These are phyloP conservation scores for Drosophila arawakana DNA, from an alignment of 1,140 invertebrate genomes.

Conservation along the genomic window DNA sequence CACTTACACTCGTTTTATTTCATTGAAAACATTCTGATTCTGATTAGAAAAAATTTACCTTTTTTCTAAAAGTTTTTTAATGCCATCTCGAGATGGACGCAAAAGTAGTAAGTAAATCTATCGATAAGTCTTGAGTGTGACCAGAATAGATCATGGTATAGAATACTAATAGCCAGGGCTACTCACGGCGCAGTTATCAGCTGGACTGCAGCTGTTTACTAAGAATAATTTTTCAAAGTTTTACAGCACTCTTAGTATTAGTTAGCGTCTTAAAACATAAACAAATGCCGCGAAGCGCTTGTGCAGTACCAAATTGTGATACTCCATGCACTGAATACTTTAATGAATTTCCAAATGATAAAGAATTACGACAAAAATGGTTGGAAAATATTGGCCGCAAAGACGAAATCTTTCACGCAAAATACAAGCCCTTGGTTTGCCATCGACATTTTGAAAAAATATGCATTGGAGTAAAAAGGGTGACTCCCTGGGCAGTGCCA, in stretches of 20 bases:
- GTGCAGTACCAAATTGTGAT: neutral
- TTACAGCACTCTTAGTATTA: constrained; percentile 1
- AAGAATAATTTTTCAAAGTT: neutral
- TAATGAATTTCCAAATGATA: neutral
- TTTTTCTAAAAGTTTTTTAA: constrained; percentile 20
- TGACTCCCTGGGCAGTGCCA: constrained; percentile 4
- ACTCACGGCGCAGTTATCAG: neutral
- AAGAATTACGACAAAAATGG: constrained; percentile 3
- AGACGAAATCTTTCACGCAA: neutral
- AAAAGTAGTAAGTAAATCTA: constrained; percentile 16
- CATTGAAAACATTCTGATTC: constrained; percentile 29
- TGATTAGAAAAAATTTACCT: constrained; percentile 11
- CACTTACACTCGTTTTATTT: constrained; percentile 38
- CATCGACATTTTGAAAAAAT: constrained; percentile 4
- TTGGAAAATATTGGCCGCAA: constrained; percentile 9
- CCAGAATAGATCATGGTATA: neutral
- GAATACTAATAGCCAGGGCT: constrained; percentile 1
- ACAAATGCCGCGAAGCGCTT: neutral
- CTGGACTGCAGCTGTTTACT: constrained; percentile 9
- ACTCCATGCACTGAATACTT: neutral
- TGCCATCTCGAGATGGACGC: constrained; percentile 17
- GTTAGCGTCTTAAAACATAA: neutral
- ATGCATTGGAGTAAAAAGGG: neutral
- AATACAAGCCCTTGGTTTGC: neutral
- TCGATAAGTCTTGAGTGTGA: constrained; percentile 25